Percentiles rank a stretch among this genome's conserved stretches.
Evolutionary conservation across 2,797 vertebrate genomes (phyloP).

Genomic region (Columba guinea): DNA sequence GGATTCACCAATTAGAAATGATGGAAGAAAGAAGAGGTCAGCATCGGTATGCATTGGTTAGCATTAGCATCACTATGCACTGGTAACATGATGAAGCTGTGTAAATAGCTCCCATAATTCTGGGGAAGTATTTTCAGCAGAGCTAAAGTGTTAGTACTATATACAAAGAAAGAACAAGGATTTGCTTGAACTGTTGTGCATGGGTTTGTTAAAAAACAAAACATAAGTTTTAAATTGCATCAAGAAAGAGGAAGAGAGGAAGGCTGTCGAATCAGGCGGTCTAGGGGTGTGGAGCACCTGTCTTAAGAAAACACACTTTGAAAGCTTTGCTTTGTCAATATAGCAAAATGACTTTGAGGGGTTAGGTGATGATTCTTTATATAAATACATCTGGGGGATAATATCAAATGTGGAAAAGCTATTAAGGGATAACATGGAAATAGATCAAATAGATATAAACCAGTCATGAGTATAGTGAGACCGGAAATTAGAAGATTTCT

Average conservation of each 20-base stretch:
- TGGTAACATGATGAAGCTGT: background rate
- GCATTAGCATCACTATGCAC: background rate
- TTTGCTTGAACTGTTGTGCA: background rate
- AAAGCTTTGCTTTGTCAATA: slow-evolving; percentile 39
- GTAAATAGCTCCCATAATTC: background rate
- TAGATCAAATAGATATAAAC: slow-evolving; percentile 51
- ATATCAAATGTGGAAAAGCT: slow-evolving; percentile 32
- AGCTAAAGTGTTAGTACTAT: background rate
- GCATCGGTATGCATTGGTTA: background rate
- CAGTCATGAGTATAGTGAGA: background rate
- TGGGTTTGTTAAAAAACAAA: background rate
- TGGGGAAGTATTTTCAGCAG: background rate
- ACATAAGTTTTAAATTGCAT: background rate
- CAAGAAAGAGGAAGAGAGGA: background rate
- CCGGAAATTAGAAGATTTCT: slow-evolving; percentile 40
- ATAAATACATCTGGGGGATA: slow-evolving; percentile 32
- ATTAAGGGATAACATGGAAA: slow-evolving; percentile 38
- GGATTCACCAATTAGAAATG: background rate
- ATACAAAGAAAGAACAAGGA: background rate
- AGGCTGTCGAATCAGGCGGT: background rate
- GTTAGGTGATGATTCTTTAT: slow-evolving; percentile 9
- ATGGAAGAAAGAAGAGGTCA: background rate
- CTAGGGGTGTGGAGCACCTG: background rate
- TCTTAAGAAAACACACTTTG: background rate
- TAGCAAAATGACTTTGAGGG: background rate